phyloP scores from a whole-genome alignment of 2,888 invertebrate species.

The Alviniconcha strummeri region DNA sequence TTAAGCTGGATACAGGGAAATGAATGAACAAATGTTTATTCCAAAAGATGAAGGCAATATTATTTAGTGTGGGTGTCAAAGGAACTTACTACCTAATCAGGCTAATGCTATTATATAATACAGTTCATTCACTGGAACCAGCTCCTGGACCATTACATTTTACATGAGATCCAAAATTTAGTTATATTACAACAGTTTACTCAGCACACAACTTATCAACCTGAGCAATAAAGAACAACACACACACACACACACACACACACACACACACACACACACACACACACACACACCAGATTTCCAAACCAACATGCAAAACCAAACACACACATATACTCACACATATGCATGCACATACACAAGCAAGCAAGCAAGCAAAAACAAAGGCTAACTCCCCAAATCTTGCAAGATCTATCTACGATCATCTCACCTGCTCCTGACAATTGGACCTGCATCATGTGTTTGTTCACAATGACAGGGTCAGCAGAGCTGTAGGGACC shows the following conservation, averaged over 20 bases:
- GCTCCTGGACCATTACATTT: too few relatives aligned
- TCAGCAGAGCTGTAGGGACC: slow-evolving; percentile 78
- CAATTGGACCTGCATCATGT: slow-evolving; percentile 79
- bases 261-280: not conserved
- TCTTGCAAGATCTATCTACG: not conserved
- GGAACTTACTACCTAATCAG: too few relatives aligned
- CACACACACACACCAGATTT: not conserved
- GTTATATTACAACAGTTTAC: too few relatives aligned
- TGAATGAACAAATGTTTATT: too few relatives aligned
- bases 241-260: not conserved
- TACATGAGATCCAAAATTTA: too few relatives aligned
- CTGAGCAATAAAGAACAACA: too few relatives aligned
- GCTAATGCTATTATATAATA: too few relatives aligned
- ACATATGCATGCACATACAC: not conserved
- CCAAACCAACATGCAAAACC: not conserved
- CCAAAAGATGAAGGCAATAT: too few relatives aligned
- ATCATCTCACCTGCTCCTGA: slow-evolving; percentile 76
- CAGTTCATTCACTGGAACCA: too few relatives aligned
- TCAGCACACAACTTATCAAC: too few relatives aligned
- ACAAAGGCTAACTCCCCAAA: not conserved
- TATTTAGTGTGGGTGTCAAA: too few relatives aligned
- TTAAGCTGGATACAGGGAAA: too few relatives aligned
- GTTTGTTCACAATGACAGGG: slow-evolving; percentile 76
- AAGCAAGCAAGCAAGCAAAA: not conserved
- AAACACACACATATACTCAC: not conserved